Base-by-base conservation (phyloP, 2,797 vertebrate genomes). In the Poeciliopsis presidionis region DNA sequence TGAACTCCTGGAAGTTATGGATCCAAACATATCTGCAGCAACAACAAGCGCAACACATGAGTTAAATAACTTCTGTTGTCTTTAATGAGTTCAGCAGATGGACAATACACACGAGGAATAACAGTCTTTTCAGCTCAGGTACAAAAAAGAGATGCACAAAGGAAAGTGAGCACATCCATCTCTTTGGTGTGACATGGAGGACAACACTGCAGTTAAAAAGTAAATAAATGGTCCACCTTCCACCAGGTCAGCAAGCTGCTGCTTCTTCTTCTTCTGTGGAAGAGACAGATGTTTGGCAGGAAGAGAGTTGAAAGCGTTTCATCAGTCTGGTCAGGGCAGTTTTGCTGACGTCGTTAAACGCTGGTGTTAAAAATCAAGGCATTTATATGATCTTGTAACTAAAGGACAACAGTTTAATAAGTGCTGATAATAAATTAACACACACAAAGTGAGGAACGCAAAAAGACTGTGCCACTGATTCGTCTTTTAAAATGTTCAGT, bases 11-110 rank as follows among this genome's bases (percentile, higher is more conserved):
- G 49, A 51, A 12, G 80, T 76, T 84, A 79, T 79, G 80, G 77
- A 88, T 84, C 69, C 74, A 22, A 81, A 81, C 84, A 81, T 77
- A 33, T 75, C 47, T 73, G 14, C 0, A 11, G 86, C 72, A 77
- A 87, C 73, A 87, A 75, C 45, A 86, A 81, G 61, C 77, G 82
- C 28, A 2, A 86, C 77, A 82, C 70, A 53, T 36, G 3, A 25
- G 39, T 86, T 75, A 70, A 84, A 46, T 83, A 88, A 79, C 86
- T 70, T 72, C 80, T 83, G 55, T 75, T 13, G 28, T 89, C 73
- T 95, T 93, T 93, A 93, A 93, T 93, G 47, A 81, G 86, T 88
- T 90, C 77, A 82, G 67, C 53, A 82, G 83, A 87, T 70, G 63
- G 55, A 55, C 28, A 33, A 74, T 79, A 87, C 83, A 91, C 69